Conservation (phyloP, 1,140 invertebrate genomes). For the Oryzaephilus surinamensis region DNA sequence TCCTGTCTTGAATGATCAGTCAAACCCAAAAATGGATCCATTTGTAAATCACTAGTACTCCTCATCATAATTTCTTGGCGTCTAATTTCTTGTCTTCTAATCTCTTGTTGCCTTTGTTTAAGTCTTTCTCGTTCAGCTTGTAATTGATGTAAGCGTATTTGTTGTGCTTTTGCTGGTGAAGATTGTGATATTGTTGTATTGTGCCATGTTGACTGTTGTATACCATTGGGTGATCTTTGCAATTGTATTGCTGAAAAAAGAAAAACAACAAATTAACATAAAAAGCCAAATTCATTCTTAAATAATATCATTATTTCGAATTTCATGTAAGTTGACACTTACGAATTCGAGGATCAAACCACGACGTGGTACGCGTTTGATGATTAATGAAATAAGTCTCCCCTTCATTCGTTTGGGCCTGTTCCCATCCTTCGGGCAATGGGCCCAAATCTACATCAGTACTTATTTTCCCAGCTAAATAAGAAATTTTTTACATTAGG, state of each 20-base stretch:
- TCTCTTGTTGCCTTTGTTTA: conserved; percentile 79
- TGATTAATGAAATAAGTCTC: conserved; percentile 98
- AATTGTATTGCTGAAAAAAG: conserved; percentile 26
- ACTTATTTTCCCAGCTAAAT: conserved; percentile 30
- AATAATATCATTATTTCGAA: background rate
- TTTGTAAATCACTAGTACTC: conserved; percentile 43
- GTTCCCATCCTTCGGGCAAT: conserved; percentile 93
- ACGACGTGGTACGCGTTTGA: conserved; percentile 84
- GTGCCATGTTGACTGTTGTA: conserved; percentile 38
- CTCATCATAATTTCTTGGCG: conserved; percentile 66
- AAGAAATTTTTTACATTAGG: conserved; percentile 14
- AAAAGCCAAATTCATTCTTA: background rate
- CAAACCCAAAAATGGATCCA: conserved; percentile 75
- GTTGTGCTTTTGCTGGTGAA: conserved; percentile 62
- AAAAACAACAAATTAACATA: conserved; percentile 6
- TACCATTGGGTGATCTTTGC: conserved; percentile 19
- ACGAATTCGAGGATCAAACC: conserved; percentile 89
- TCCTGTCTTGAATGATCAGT: conserved; percentile 85
- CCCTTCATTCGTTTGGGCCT: conserved; percentile 83
- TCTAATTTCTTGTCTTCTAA: conserved; percentile 81
- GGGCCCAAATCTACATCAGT: conserved; percentile 52
- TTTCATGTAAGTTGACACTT: conserved; percentile 19
- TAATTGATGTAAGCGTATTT: conserved; percentile 67
- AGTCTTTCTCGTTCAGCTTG: conserved; percentile 79
- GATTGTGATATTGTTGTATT: conserved; percentile 35